These are phyloP conservation scores for Saxicola maurus DNA, from an alignment of 2,797 vertebrate species.

Conservation along the genomic window DNA sequence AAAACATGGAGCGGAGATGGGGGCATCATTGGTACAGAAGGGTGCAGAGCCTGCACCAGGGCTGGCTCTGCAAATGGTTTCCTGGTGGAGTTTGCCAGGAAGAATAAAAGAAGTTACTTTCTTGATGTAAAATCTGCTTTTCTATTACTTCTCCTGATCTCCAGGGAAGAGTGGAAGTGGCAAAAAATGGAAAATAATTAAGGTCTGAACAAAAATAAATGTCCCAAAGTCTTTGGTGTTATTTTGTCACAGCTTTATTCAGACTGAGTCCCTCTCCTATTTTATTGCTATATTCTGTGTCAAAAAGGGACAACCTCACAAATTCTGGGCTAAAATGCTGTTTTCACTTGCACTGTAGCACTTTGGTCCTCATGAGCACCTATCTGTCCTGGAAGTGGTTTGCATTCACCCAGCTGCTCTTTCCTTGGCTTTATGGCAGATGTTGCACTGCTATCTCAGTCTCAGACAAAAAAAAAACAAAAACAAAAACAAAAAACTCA, in stretches of 20 bases:
- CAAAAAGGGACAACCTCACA: not conserved
- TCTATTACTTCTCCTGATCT: not conserved
- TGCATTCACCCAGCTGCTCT: not conserved
- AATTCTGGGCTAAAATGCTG: not conserved
- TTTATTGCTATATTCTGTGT: not conserved
- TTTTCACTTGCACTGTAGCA: not conserved
- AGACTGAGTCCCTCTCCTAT: not conserved
- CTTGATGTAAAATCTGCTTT: not conserved
- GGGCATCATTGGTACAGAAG: rapidly evolving
- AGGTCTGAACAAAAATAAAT: not conserved
- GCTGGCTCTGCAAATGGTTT: not conserved
- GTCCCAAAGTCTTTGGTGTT: not conserved
- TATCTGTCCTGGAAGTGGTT: not conserved
- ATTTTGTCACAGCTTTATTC: not conserved
- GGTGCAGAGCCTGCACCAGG: not conserved
- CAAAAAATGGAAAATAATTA: not conserved
- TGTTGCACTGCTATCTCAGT: not conserved
- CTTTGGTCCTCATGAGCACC: not conserved
- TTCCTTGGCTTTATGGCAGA: not conserved
- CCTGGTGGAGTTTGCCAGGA: not conserved
- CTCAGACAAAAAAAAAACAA: too few species aligned
- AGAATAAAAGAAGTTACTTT: not conserved
- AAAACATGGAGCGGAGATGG: not conserved
- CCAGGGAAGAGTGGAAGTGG: not conserved
- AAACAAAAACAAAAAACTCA: too few species aligned